Conservation (phyloP, 2,888 invertebrate species). For the Drosophila tripunctata region DNA sequence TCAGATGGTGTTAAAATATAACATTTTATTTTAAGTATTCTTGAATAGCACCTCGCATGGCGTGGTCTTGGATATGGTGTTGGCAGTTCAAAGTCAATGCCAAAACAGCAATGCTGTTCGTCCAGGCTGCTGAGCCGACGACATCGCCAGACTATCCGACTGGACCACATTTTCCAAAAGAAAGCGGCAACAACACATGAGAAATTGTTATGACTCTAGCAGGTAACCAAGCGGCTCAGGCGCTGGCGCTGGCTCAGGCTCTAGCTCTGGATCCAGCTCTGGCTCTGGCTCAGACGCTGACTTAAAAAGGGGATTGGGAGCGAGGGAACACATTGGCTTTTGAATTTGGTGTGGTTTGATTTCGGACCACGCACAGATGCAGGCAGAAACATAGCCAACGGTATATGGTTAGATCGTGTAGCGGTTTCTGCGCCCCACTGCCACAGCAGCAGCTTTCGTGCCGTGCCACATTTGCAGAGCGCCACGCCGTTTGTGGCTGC, state of each 20-base stretch:
- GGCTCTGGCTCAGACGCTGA: neutral
- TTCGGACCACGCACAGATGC: conserved; percentile 47
- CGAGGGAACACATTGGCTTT: conserved; percentile 49
- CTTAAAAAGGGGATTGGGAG: conserved; percentile 12
- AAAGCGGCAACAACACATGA: conserved; percentile 65
- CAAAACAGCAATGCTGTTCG: conserved; percentile 45
- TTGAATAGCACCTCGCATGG: conserved; percentile 31
- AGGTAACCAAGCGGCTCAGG: conserved; percentile 8
- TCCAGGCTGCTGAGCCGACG: conserved; percentile 33
- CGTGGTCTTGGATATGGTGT: conserved; percentile 34
- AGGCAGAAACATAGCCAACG: conserved; percentile 33
- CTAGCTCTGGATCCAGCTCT: neutral
- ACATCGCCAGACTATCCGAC: conserved; percentile 47
- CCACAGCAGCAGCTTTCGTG: conserved; percentile 58
- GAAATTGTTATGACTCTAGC: conserved; percentile 62
- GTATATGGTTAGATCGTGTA: conserved; percentile 62
- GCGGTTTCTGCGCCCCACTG: conserved; percentile 59
- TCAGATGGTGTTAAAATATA: too few species aligned
- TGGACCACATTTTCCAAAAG: conserved; percentile 81
- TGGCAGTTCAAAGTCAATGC: conserved; percentile 62
- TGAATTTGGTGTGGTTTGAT: conserved; percentile 63
- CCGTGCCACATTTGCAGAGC: conserved; percentile 50
- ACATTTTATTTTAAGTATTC: too few species aligned
- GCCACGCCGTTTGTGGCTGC: conserved; percentile 35
- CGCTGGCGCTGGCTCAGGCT: neutral